A percentile compares a stretch with the other conserved stretches of the same genome.
phyloP scores from a whole-genome alignment of 2,113 vertebrate species.

The Neolamprologus variostigma region DNA sequence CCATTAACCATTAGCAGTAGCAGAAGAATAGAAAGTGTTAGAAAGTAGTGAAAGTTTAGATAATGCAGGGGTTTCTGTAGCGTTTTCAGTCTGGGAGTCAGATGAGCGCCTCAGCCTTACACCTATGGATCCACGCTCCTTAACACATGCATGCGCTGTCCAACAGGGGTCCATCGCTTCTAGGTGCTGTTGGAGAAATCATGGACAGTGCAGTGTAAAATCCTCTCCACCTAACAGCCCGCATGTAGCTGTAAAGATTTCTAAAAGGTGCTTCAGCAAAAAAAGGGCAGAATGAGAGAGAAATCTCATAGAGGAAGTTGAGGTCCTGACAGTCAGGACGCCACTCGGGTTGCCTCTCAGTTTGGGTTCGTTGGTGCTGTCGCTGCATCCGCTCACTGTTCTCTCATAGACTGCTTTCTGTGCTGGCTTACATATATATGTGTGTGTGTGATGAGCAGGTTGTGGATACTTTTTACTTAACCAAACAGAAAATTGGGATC shows the following conservation, averaged over 20 bases:
- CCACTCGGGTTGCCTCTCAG: background rate
- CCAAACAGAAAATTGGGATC: conserved; percentile 33
- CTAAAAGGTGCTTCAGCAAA: conserved; percentile 19
- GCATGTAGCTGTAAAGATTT: background rate
- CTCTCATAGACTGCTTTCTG: background rate
- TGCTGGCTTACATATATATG: background rate
- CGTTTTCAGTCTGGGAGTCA: background rate
- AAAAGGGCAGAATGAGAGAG: background rate
- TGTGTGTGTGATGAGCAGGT: background rate
- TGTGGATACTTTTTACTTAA: background rate
- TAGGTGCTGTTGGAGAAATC: background rate
- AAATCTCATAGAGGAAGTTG: background rate
- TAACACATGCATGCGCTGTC: background rate
- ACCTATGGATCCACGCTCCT: background rate
- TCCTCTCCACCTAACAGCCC: background rate
- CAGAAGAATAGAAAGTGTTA: background rate
- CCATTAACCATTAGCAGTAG: background rate
- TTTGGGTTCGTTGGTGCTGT: conserved; percentile 6
- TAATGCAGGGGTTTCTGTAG: background rate
- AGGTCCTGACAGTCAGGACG: background rate
- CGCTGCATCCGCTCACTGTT: background rate
- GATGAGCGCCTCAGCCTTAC: background rate
- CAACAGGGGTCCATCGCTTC: background rate
- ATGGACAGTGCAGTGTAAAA: background rate
- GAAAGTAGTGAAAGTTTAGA: background rate